phyloP scores from a whole-genome alignment of 30 jellyfish, hydroid and myxozoan genomes.

The Aurelia coerulea region DNA sequence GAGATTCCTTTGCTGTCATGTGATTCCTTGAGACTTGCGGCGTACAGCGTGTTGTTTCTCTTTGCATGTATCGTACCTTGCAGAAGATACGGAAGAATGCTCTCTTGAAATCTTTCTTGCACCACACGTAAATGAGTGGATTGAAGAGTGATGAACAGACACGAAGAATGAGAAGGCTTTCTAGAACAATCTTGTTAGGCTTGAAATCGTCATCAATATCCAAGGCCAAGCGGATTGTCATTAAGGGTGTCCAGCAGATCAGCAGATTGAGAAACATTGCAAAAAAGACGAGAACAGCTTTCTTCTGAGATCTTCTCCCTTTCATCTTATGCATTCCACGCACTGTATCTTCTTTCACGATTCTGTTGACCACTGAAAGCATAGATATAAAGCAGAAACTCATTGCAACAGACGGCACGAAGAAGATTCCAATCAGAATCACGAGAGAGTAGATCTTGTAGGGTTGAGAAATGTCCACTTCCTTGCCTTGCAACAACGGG shows the following conservation, averaged over 20 bases:
- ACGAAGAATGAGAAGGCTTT: conserved; percentile 48
- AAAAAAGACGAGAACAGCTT: conserved; percentile 46
- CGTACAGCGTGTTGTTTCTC: background rate
- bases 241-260: conserved; percentile 76
- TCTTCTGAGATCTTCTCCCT: conserved; percentile 26
- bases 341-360: conserved; percentile 38
- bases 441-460: conserved; percentile 34
- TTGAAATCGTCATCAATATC: conserved; percentile 21
- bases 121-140: conserved; percentile 73
- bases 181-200: conserved; percentile 24
- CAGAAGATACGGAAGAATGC: conserved; percentile 35
- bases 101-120: conserved; percentile 63
- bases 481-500: conserved; percentile 27
- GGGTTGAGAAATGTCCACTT: background rate
- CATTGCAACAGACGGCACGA: conserved; percentile 63
- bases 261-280: conserved; percentile 56
- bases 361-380: conserved; percentile 47
- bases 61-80: background rate
- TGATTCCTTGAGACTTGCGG: background rate
- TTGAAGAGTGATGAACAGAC: conserved; percentile 60
- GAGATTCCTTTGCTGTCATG: background rate
- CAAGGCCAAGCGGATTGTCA: conserved; percentile 45
- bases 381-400: conserved; percentile 54
- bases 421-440: conserved; percentile 18
- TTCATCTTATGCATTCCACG: conserved; percentile 27